phyloP scores from a whole-genome alignment of 2,888 invertebrate genomes.

The Xylota segnis region DNA sequence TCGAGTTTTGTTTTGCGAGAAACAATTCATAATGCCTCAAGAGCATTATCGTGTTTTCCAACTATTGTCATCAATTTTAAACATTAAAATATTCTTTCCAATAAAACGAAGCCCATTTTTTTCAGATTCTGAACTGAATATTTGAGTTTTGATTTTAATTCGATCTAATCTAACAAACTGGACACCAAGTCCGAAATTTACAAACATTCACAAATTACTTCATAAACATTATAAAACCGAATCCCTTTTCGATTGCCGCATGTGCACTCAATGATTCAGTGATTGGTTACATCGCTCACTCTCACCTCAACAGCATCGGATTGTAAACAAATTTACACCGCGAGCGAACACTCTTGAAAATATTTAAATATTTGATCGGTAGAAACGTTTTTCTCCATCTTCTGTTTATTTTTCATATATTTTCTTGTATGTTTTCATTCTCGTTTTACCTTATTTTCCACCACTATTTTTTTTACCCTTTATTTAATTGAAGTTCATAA shows the following conservation, averaged over 20 bases:
- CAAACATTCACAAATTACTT: too few species aligned
- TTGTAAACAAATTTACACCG: constrained; percentile 45
- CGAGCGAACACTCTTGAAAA: constrained; percentile 41
- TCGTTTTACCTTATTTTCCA: background rate
- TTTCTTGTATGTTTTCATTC: constrained; percentile 27
- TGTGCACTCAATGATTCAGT: constrained; percentile 1
- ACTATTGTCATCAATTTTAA: too few species aligned
- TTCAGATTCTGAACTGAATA: too few species aligned
- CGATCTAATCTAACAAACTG: too few species aligned
- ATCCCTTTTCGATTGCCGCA: background rate
- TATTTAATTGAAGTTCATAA: background rate
- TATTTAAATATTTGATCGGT: constrained; percentile 54
- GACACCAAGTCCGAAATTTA: too few species aligned
- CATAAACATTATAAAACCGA: too few species aligned
- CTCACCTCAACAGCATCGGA: constrained; percentile 11
- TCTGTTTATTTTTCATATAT: constrained; percentile 41
- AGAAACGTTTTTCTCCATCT: constrained; percentile 28
- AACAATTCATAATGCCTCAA: too few species aligned
- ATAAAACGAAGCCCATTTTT: too few species aligned
- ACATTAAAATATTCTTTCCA: too few species aligned
- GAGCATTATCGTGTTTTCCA: too few species aligned
- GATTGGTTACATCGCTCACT: constrained; percentile 11
- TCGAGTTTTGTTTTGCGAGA: too few species aligned
- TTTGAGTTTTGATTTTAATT: too few species aligned
- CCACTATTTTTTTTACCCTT: background rate